A percentile compares a stretch with the other conserved stretches of the same genome.
Evolutionary conservation across 2,113 vertebrate species (phyloP).

Genomic region (Hippopotamus amphibius): DNA sequence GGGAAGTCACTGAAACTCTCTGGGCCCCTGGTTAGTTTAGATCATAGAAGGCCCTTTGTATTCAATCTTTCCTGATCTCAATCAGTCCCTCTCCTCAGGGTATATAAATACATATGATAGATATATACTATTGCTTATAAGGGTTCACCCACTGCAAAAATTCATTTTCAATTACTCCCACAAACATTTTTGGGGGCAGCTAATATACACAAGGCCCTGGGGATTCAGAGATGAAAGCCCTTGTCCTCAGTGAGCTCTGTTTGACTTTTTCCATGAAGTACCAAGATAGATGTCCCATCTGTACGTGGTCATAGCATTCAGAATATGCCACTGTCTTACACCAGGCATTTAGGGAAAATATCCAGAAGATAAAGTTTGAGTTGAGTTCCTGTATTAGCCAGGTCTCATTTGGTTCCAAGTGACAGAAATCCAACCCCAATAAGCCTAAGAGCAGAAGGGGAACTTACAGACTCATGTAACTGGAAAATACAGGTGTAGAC

Average conservation of each 20-base stretch:
- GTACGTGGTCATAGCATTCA: not conserved
- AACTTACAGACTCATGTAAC: not conserved
- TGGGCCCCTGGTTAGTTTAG: not conserved
- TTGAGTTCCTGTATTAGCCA: not conserved
- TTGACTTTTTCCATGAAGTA: not conserved
- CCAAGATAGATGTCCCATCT: not conserved
- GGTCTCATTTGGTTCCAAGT: not conserved
- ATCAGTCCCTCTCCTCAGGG: not conserved
- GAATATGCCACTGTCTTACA: not conserved
- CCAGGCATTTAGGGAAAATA: not conserved
- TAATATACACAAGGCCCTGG: not conserved
- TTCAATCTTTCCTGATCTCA: not conserved
- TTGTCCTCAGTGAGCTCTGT: not conserved
- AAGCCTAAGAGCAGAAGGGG: not conserved
- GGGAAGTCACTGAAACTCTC: not conserved
- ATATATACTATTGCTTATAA: not conserved
- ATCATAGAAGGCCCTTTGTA: not conserved
- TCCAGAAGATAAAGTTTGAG: not conserved
- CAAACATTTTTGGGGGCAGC: not conserved
- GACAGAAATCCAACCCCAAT: constrained; percentile 18
- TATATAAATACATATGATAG: not conserved
- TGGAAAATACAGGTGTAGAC: not conserved
- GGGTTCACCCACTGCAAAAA: not conserved
- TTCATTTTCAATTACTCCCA: not conserved
- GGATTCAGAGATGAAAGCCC: not conserved